phyloP scores from a whole-genome alignment of 2,797 vertebrate genomes.

The Pogoniulus pusillus region DNA sequence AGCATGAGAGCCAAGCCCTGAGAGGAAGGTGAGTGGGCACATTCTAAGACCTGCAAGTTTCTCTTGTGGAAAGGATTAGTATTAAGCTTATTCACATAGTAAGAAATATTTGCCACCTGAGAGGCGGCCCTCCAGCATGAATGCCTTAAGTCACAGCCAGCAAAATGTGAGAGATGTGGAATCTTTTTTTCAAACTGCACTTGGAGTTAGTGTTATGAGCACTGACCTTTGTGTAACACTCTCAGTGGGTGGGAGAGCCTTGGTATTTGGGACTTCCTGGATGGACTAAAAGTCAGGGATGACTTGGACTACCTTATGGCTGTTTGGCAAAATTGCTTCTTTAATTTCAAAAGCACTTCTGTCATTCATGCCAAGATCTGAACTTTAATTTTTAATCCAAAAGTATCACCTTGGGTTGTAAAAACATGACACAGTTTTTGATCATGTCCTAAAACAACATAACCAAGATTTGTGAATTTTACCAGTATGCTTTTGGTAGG shows the following conservation, averaged over 20 bases:
- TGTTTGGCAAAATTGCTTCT: neutral
- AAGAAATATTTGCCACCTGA: neutral
- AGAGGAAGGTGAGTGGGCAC: neutral
- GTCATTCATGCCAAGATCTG: neutral
- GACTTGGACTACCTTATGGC: neutral
- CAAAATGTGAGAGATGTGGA: neutral
- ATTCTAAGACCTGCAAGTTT: neutral
- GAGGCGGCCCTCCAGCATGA: neutral
- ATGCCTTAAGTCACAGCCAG: neutral
- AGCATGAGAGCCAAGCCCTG: neutral
- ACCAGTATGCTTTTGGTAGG: neutral
- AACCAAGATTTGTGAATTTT: neutral
- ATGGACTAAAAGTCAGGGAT: neutral
- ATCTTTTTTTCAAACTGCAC: neutral
- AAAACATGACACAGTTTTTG: neutral
- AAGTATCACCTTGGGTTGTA: conserved; percentile 3
- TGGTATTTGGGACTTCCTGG: neutral
- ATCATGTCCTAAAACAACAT: neutral
- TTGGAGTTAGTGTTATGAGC: neutral
- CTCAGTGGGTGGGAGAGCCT: neutral
- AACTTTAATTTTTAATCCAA: conserved; percentile 5
- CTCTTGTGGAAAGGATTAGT: neutral
- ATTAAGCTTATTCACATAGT: neutral
- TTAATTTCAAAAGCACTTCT: conserved; percentile 4
- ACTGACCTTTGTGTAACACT: neutral